Conservation (phyloP, 2,113 vertebrate genomes). For the Dendropsophus ebraccatus region DNA sequence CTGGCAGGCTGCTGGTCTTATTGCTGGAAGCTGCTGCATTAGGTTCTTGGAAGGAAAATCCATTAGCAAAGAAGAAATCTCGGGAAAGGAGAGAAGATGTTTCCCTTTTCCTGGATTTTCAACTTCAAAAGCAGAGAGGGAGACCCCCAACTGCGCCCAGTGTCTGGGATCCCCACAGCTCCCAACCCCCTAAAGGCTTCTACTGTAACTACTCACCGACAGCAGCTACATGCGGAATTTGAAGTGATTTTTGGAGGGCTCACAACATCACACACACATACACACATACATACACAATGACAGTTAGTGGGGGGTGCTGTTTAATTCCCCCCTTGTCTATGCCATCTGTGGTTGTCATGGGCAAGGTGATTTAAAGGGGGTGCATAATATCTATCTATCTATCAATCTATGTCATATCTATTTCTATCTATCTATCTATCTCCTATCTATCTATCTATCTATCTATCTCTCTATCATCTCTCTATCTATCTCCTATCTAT, state of each 20-base stretch:
- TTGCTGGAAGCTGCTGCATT: neutral
- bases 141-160: conserved; percentile 28
- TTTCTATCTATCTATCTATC: neutral
- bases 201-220: neutral
- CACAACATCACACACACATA: too few relatives aligned
- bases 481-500: neutral
- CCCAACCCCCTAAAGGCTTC: conserved; percentile 15
- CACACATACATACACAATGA: too few relatives aligned
- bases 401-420: too few relatives aligned
- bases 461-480: neutral
- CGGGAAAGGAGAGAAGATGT: conserved; percentile 33
- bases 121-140: conserved; percentile 41
- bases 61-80: conserved; percentile 7
- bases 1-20: neutral
- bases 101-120: conserved; percentile 25
- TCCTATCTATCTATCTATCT: neutral
- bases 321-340: too few relatives aligned
- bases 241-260: too few relatives aligned
- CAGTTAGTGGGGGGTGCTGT: too few relatives aligned
- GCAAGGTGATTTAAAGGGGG: too few relatives aligned
- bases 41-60: conserved; percentile 13
- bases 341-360: too few relatives aligned
- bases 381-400: neutral
- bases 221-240: neutral
- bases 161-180: conserved; percentile 45